A percentile compares a stretch with the other conserved stretches of the same genome.
These are phyloP conservation scores for Lamellibrachia satsuma DNA, from an alignment of 2,888 invertebrate species.

Conservation along the genomic window DNA sequence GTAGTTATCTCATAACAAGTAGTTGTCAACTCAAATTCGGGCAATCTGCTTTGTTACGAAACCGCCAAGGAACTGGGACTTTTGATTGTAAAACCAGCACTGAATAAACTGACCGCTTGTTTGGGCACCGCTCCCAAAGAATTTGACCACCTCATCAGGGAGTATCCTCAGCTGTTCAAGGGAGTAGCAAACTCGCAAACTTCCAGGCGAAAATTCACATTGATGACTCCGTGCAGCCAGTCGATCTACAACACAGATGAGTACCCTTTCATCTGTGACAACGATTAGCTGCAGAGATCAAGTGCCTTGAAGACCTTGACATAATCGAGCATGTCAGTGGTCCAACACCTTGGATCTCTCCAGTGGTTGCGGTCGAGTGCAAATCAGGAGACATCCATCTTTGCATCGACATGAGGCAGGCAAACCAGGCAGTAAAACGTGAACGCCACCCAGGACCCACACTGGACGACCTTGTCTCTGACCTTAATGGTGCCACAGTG, in stretches of 20 bases:
- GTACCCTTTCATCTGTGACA: slow-evolving; percentile 45
- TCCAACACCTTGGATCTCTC: slow-evolving; percentile 49
- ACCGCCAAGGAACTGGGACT: background rate
- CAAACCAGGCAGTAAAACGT: slow-evolving; percentile 38
- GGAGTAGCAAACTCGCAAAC: slow-evolving; percentile 32
- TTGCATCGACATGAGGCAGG: slow-evolving; percentile 45
- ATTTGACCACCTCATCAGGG: background rate
- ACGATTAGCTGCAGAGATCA: slow-evolving; percentile 43
- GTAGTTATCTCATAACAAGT: background rate
- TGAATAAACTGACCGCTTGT: background rate
- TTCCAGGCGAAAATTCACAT: slow-evolving; percentile 37
- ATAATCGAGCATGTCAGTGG: slow-evolving; percentile 48
- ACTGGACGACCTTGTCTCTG: slow-evolving; percentile 42
- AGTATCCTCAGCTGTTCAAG: slow-evolving; percentile 1
- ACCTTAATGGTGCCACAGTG: slow-evolving; percentile 41
- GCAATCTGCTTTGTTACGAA: background rate
- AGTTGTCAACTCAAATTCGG: background rate
- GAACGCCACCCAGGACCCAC: slow-evolving; percentile 25
- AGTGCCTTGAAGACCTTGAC: slow-evolving; percentile 42
- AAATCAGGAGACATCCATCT: slow-evolving; percentile 41
- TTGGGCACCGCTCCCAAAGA: background rate
- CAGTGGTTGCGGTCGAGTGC: slow-evolving; percentile 45
- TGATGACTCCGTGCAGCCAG: slow-evolving; percentile 35
- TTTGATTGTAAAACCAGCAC: background rate
- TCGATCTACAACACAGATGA: slow-evolving; percentile 38